Base-by-base conservation (phyloP, 2,888 invertebrate genomes). In the Euplagia quadripunctaria region DNA sequence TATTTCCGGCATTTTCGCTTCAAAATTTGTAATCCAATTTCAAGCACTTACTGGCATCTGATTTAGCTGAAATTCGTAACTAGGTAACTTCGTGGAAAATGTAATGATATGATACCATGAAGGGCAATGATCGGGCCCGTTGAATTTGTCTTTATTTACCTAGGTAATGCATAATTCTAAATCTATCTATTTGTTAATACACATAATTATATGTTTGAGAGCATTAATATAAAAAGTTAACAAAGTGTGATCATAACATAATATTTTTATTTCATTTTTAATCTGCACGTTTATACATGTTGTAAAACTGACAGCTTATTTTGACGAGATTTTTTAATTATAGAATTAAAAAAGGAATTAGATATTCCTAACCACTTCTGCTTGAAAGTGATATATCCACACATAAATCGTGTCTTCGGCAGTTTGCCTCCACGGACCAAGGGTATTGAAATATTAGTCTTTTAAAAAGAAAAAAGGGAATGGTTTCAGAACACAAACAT, bases 401-500 rank as follows among this genome's bases (percentile, higher is more conserved):
- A 71, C 16, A 46, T 16, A 70, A 65, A 70, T 66, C 65, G 43
- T 65, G 43, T 49, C 16, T 8, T 55, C 17, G n/a, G n/a, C 68
- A 64, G 11, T 63, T 72, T 55, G n/a, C 55, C 16, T 43, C 52
- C 20, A 5, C 43, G 20, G 17, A 49, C 61, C n/a, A 64, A 61
- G 51, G 73, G 64, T 65, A 70, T 76, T 79, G 72, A 82, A 70
- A 76, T 75, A 81, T 79, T 75, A 78, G 51, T 68, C 66, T 75
- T 84, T 81, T 79, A 80, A 79, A 79, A 79, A 71, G 68, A 71
- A 79, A 76, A 61, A 58, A 58, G 71, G 72, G 71, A 77, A 76
- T 84, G 74, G 72, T 77, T 70, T 73, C 77, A 64, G 73, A 71
- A 74, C 79, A 83, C 82, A 84, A 84, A 85, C 84, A 84, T 86